Evolutionary conservation across 2,797 vertebrate genomes (phyloP).

Genomic region (Chelidonichthys spinosus): DNA sequence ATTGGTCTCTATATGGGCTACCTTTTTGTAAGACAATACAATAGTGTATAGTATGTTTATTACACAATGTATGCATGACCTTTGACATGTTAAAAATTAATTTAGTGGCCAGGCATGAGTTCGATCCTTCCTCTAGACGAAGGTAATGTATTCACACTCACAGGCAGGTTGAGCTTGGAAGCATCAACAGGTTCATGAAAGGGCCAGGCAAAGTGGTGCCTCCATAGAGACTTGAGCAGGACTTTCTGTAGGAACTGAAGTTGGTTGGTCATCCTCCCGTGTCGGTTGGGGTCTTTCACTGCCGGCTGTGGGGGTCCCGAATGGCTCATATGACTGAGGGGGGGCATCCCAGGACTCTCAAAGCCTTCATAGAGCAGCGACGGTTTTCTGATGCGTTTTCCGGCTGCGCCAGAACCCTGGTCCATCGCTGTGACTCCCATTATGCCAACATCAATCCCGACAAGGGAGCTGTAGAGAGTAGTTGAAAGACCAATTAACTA

Average conservation of each 20-base stretch:
- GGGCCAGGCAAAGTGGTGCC: slow-evolving; percentile 96
- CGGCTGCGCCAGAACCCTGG: slow-evolving; percentile 84
- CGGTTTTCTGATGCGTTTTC: slow-evolving; percentile 95
- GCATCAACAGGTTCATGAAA: slow-evolving; percentile 95
- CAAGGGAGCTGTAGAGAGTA: slow-evolving; percentile 77
- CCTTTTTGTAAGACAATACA: not conserved
- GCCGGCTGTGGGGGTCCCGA: slow-evolving; percentile 82
- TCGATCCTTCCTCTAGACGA: too few species aligned
- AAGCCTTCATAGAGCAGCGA: slow-evolving; percentile 96
- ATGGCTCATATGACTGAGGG: slow-evolving; percentile 74
- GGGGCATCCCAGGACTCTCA: slow-evolving; percentile 90
- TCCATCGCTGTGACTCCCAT: slow-evolving; percentile 79
- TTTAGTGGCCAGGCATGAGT: not conserved
- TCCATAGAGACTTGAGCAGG: slow-evolving; percentile 93
- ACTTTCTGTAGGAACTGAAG: slow-evolving; percentile 94
- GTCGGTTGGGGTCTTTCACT: slow-evolving; percentile 88
- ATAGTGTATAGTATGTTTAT: not conserved
- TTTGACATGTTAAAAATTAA: not conserved
- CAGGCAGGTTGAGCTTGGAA: slow-evolving; percentile 89
- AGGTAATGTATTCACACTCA: slow-evolving; percentile 69
- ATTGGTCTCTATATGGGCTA: not conserved
- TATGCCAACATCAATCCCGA: slow-evolving; percentile 74
- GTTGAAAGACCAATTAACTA: slow-evolving; percentile 33
- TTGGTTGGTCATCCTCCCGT: slow-evolving; percentile 92
- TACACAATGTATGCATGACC: not conserved